Base-by-base conservation (phyloP, 2,888 invertebrate species). In the Apamea anceps region DNA sequence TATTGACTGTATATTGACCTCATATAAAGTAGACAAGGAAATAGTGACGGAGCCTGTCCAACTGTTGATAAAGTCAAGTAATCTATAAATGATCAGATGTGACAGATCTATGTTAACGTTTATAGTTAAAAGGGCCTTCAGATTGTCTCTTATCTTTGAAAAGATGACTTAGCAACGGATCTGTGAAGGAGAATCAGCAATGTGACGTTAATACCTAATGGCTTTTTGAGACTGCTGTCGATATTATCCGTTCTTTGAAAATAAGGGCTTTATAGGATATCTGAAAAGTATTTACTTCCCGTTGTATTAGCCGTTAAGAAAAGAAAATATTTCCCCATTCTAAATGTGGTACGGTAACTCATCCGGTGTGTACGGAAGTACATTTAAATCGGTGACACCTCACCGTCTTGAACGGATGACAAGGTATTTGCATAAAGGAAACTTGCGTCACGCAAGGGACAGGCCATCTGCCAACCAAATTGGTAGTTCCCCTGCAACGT, bases 1-100 rank as follows among this genome's bases (percentile, higher is more conserved):
- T 79, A 82, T 79, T 75, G 60, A 84, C 71, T 82, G 77, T 80
- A 75, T 85, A 78, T 83, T 88, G 87, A 88, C 85, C 81, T 87
- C 81, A 81, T 86, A 80, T 63, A 77, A 76, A 74, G 60, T 83
- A 76, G 75, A 82, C 81, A 75, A 86, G 86, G 88, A 89, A 87
- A 81, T 82, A 79, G 67, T 74, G 42, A 77, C 76, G 76, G 57
- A 80, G 85, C 82, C 79, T 78, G 75, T 72, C 57, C 66, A 60
- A 78, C 68, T 80, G 68, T 75, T 73, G 78, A 87, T 87, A 84
- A 79, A 82, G 54, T 54, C 48, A 42, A 81, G 72, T 77, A 82
- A 85, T 88, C 79, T 81, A 85, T 85, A 81, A 78, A 60, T 79
- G 74, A 51, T 72, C 66, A 71, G 79, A 79, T 81, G 68, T 80